Evolutionary conservation across 2,888 invertebrate species (phyloP).

Genomic region (Tryphoninae sp.): DNA sequence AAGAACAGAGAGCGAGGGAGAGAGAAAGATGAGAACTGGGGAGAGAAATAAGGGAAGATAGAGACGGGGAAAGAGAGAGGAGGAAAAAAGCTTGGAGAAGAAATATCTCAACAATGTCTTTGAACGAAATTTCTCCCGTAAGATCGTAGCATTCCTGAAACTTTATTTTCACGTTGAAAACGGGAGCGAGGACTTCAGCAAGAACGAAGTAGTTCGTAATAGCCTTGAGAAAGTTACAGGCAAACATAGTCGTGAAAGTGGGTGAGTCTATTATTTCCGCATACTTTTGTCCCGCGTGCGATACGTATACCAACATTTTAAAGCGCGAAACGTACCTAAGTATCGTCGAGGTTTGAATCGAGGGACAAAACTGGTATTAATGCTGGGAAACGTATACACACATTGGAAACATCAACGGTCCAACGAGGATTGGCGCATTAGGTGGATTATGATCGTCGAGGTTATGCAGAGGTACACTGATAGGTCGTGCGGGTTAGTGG

Average conservation of each 20-base stretch:
- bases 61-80: neutral
- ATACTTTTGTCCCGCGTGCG: neutral
- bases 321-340: no score
- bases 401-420: no score
- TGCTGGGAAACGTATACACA: no score
- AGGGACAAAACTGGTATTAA: no score
- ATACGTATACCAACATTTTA: neutral
- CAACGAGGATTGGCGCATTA: neutral
- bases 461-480: neutral
- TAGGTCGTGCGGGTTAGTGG: conserved; percentile 26
- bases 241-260: neutral
- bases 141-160: conserved; percentile 21
- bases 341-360: no score
- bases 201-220: neutral
- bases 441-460: neutral
- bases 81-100: conserved; percentile 8
- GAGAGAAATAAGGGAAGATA: neutral
- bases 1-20: neutral
- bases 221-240: conserved; percentile 3
- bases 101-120: conserved; percentile 38
- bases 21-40: neutral
- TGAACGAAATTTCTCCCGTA: conserved; percentile 17
- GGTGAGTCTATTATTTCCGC: conserved; percentile 31
- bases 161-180: conserved; percentile 22
- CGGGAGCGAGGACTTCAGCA: conserved; percentile 1